A percentile compares a stretch with the other conserved stretches of the same genome.
Evolutionary conservation across 2,888 invertebrate genomes (phyloP).

Genomic region (Phragmatobia fuliginosa): DNA sequence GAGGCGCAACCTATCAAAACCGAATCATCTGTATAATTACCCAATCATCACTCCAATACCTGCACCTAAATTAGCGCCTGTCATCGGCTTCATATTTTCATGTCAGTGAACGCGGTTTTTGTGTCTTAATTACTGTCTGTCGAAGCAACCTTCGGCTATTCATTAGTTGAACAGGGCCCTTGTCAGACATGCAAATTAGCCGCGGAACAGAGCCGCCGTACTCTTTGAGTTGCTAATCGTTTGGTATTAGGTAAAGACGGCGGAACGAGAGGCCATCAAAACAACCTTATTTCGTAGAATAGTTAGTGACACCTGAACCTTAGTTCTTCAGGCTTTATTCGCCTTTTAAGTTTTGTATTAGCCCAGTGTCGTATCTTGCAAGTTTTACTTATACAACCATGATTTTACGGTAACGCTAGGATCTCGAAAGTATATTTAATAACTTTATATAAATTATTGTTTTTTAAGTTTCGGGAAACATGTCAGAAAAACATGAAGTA

Average conservation of each 20-base stretch:
- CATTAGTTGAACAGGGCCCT: slow-evolving; percentile 55
- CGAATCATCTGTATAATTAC: slow-evolving; percentile 20
- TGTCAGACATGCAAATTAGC: slow-evolving; percentile 65
- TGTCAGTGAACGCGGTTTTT: slow-evolving; percentile 51
- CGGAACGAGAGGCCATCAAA: slow-evolving; percentile 24
- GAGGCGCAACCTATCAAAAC: slow-evolving; percentile 7
- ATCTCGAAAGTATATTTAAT: too few species aligned
- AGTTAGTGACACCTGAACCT: slow-evolving; percentile 15
- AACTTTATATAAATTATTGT: too few species aligned
- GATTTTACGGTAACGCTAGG: too few species aligned
- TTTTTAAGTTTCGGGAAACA: too few species aligned
- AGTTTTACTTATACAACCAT: not conserved
- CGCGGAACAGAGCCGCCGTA: slow-evolving; percentile 35
- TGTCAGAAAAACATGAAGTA: too few species aligned
- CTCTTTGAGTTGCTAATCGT: slow-evolving; percentile 34
- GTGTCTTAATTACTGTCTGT: slow-evolving; percentile 64
- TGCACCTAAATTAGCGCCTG: slow-evolving; percentile 46
- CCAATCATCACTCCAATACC: slow-evolving; percentile 14
- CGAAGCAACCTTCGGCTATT: slow-evolving; percentile 58
- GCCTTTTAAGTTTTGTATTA: not conserved
- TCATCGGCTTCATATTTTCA: slow-evolving; percentile 47
- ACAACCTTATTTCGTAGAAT: slow-evolving; percentile 30
- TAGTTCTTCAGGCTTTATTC: slow-evolving; percentile 3
- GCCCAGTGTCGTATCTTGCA: not conserved
- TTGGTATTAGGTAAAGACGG: slow-evolving; percentile 28